A percentile compares a stretch with the other conserved stretches of the same genome.
Evolutionary conservation across 2,113 vertebrate genomes (phyloP).

Genomic region (Sporophila hypoxantha): DNA sequence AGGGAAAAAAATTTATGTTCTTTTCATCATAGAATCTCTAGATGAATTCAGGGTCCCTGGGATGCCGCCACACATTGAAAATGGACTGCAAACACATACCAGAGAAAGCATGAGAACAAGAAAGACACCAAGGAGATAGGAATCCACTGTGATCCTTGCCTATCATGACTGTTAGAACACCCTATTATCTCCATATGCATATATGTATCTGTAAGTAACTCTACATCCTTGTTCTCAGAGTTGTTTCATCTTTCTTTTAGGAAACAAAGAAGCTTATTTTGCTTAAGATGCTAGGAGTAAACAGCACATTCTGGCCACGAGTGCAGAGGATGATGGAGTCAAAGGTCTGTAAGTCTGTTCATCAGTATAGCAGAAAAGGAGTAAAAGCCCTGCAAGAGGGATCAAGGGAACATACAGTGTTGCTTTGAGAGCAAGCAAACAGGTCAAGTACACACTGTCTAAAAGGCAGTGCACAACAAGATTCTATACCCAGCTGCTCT

Average conservation of each 20-base stretch:
- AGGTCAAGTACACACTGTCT: not conserved
- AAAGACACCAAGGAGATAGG: not conserved
- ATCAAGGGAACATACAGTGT: not conserved
- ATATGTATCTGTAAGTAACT: not conserved
- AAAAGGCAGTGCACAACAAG: not conserved
- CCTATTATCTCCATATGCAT: not conserved
- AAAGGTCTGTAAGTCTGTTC: not conserved
- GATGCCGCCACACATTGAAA: not conserved
- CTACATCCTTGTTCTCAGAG: not conserved
- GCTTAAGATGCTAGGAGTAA: not conserved
- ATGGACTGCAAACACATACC: not conserved
- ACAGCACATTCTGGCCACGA: not conserved
- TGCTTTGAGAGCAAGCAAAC: not conserved
- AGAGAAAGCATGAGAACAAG: not conserved
- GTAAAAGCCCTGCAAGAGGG: not conserved
- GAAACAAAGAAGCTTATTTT: not conserved
- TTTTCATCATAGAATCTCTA: not conserved
- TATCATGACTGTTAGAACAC: not conserved
- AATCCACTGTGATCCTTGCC: not conserved
- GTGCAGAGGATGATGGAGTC: not conserved
- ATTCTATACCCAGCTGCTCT: not conserved
- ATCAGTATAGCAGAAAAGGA: not conserved
- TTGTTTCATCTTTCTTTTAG: not conserved
- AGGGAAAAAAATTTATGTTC: not conserved
- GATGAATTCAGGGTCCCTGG: not conserved